Base-by-base conservation (phyloP, 1,140 invertebrate genomes). In the Diprion similis region DNA sequence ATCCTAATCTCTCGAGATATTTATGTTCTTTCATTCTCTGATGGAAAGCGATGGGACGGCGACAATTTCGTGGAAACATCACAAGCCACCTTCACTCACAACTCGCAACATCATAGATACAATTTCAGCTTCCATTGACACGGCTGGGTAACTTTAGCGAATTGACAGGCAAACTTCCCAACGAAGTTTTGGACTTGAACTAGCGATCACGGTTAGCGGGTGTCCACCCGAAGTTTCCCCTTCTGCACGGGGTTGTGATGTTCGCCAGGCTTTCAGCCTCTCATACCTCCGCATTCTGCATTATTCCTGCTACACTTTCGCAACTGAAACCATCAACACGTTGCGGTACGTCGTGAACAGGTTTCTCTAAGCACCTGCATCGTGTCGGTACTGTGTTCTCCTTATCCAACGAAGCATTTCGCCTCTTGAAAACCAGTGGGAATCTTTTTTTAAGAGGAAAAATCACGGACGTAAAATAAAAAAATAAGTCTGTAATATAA, bases 131-230 rank as follows among this genome's bases (percentile, higher is more conserved):
- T 59, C 51, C 51, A 59, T 17, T 59, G 51, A 59, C 51, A 59
- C 51, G 51, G 51, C 51, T 17, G 11, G 51, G 8, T 59, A 59
- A 59, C 11, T 59, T 59, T 59, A 4, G 6, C 51, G 4, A 59
- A 59, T 59, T 59, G 51, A 59, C 11, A 59, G 51, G 51, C 51
- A 59, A 59, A 59, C 51, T 17, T 17, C 3, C 51, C 51, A 59
- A 59, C 51, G 51, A 59, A 59, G 51, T 59, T 59, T 59, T 9
- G n/a, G 51, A 59, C 24, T 37, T 37, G 24, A 37, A 59, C 51
- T 59, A 59, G 51, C 51, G 51, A 59, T 59, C 51, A 59, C 51
- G 51, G 51, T 59, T 59, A 59, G 51, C 51, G 51, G 51, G n/a
- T 17, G 51, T 59, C 51, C 51, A 59, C 51, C 11, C 51, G 9